Evolutionary conservation across 2,888 invertebrate genomes (phyloP).

Genomic region (Torymus tubicola): DNA sequence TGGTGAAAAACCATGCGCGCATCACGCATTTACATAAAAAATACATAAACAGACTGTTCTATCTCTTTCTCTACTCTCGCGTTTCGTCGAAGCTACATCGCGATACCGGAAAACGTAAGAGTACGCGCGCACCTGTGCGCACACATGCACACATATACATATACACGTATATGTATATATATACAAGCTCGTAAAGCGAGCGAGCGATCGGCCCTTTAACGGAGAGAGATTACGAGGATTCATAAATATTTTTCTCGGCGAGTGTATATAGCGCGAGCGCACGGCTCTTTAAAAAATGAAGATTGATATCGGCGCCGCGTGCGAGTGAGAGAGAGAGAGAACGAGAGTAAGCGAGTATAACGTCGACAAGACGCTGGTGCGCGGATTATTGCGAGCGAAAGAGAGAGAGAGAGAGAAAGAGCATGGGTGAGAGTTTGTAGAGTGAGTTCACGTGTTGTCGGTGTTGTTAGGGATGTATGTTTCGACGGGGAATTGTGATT

Average conservation of each 20-base stretch:
- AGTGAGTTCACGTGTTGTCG: too few relatives aligned
- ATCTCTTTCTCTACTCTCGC: neutral
- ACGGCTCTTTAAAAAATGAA: constrained; percentile 25
- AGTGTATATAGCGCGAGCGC: neutral
- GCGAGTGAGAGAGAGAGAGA: too few relatives aligned
- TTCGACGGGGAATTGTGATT: too few relatives aligned
- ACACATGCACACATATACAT: constrained; percentile 6
- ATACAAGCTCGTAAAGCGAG: constrained; percentile 8
- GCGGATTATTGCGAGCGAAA: too few relatives aligned
- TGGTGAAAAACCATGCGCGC: neutral
- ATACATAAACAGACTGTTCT: constrained; percentile 45
- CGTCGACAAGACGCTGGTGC: too few relatives aligned
- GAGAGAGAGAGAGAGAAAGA: too few relatives aligned
- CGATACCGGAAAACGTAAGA: constrained; percentile 45
- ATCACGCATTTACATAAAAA: constrained; percentile 51
- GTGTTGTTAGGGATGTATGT: too few relatives aligned
- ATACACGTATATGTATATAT: neutral
- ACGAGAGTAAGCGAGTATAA: too few relatives aligned
- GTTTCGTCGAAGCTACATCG: constrained; percentile 46
- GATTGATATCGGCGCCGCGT: constrained; percentile 35
- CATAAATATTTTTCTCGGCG: constrained; percentile 50
- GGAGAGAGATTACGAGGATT: constrained; percentile 47
- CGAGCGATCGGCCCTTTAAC: constrained; percentile 35
- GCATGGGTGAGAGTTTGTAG: too few relatives aligned
- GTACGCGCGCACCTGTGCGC: neutral